Evolutionary conservation across 2,797 vertebrate species (phyloP), one percentile per base, ranked within the genome.

Genomic region (Sardinella longiceps): DNA sequence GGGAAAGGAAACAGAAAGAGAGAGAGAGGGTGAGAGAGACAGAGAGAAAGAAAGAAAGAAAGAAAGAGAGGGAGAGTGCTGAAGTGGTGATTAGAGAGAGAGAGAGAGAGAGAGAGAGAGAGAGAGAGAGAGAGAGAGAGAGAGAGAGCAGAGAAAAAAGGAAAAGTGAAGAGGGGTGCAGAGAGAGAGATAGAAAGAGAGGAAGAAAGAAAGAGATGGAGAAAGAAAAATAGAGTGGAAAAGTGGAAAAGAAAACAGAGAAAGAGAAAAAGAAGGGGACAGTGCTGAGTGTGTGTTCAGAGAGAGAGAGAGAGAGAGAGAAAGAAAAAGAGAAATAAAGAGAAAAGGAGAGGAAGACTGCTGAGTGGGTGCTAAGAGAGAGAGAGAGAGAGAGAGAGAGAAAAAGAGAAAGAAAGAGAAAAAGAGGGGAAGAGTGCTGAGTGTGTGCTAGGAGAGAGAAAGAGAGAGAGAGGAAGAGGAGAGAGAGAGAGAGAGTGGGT

Each of bases 391-490:
- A 74, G 28, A 15, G 33, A 33, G 20, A 20, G 86, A 51, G 84
- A 84, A 82, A 77, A 82, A 87, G 88, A 92, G 88, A 89, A 15
- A 88, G 81, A 3, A 6, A 85, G 45, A 25, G 58, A 82, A 5
- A 33, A n/a, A 37, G 30, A 58, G 15, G 18, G n/a, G n/a, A n/a
- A n/a, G n/a, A n/a, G n/a, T n/a, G n/a, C n/a, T n/a, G n/a, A n/a
- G n/a, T n/a, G n/a, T n/a, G n/a, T n/a, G n/a, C n/a, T n/a, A n/a
- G n/a, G n/a, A n/a, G n/a, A n/a, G n/a, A n/a, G n/a, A n/a, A n/a
- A n/a, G n/a, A n/a, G n/a, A n/a, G n/a, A n/a, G n/a, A n/a, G n/a
- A n/a, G 51, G 14, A 20, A 18, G 20, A 53, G 14, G 43, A 43
- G 4, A 43, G 4, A 58, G 56, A 58, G 1, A 58, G 56, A n/a